phyloP scores from a whole-genome alignment of 2,113 vertebrate genomes.

The Cyprinodon variegatus region DNA sequence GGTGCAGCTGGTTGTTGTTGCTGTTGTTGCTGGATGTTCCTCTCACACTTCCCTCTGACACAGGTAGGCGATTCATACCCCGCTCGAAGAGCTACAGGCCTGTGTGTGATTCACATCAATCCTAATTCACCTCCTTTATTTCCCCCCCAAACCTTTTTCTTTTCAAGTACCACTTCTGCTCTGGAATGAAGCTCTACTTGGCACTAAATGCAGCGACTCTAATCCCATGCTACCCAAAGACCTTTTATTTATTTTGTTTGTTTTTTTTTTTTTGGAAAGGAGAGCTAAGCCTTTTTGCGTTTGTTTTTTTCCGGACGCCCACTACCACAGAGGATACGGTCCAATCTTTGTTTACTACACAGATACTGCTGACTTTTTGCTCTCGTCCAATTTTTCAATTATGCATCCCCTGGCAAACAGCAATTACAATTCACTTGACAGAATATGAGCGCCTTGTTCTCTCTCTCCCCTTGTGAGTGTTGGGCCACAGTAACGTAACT shows the following conservation, averaged over 20 bases:
- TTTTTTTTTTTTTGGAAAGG: constrained; percentile 6
- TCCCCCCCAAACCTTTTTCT: constrained; percentile 42
- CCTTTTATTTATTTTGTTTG: constrained; percentile 16
- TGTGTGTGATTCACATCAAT: constrained; percentile 68
- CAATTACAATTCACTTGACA: constrained; percentile 61
- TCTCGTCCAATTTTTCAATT: constrained; percentile 62
- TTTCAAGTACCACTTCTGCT: constrained; percentile 57
- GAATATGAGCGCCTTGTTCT: constrained; percentile 25
- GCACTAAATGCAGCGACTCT: constrained; percentile 23
- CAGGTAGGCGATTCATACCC: constrained; percentile 65
- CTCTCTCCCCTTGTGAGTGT: constrained; percentile 5
- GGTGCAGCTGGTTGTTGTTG: constrained; percentile 20
- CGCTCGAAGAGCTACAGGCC: constrained; percentile 61
- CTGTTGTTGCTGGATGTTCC: constrained; percentile 51
- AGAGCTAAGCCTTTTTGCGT: constrained; percentile 36
- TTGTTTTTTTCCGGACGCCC: constrained; percentile 27
- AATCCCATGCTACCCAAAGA: constrained; percentile 52
- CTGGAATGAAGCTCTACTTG: constrained; percentile 33
- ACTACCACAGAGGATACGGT: constrained; percentile 41
- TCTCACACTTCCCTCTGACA: constrained; percentile 57
- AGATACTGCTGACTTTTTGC: constrained; percentile 50
- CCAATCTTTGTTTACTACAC: constrained; percentile 58
- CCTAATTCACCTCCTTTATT: constrained; percentile 55
- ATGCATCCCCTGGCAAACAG: constrained; percentile 46
- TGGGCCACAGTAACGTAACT: constrained; percentile 25